These are phyloP conservation scores for Vultur gryphus DNA, from an alignment of 2,797 vertebrate genomes.

Conservation along the genomic window DNA sequence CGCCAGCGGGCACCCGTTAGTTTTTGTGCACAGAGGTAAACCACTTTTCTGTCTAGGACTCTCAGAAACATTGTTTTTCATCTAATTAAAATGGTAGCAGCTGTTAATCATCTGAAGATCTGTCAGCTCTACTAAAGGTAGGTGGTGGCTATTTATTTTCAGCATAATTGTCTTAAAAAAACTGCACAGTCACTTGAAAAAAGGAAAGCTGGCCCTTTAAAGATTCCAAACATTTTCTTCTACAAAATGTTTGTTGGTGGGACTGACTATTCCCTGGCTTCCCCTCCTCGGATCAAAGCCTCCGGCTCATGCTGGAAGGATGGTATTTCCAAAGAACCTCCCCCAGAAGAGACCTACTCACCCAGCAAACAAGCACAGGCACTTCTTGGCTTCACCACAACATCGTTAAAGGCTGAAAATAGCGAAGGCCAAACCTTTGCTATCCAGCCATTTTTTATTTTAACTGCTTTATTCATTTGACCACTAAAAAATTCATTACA, in stretches of 20 bases:
- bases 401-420: not conserved
- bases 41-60: not conserved
- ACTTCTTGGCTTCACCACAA: constrained; percentile 14
- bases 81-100: constrained; percentile 19
- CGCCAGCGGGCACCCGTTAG: accelerated
- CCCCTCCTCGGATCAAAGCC: not conserved
- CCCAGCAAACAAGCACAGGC: constrained; percentile 25
- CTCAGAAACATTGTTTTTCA: not conserved
- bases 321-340: constrained; percentile 60
- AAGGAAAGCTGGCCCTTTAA: not conserved
- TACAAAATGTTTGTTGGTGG: not conserved
- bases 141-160: constrained; percentile 25
- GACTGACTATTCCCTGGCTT: constrained; percentile 36
- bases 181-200: not conserved
- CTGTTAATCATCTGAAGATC: constrained; percentile 38
- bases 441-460: constrained; percentile 42
- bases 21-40: not conserved
- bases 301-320: not conserved
- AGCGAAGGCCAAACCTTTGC: constrained; percentile 26
- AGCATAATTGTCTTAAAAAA: not conserved
- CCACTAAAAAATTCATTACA: constrained; percentile 62
- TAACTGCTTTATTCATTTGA: constrained; percentile 44
- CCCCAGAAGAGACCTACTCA: constrained; percentile 45
- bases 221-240: not conserved
- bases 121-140: not conserved